Base-by-base conservation (phyloP, 2,888 invertebrate genomes). In the Netelia virgata region DNA sequence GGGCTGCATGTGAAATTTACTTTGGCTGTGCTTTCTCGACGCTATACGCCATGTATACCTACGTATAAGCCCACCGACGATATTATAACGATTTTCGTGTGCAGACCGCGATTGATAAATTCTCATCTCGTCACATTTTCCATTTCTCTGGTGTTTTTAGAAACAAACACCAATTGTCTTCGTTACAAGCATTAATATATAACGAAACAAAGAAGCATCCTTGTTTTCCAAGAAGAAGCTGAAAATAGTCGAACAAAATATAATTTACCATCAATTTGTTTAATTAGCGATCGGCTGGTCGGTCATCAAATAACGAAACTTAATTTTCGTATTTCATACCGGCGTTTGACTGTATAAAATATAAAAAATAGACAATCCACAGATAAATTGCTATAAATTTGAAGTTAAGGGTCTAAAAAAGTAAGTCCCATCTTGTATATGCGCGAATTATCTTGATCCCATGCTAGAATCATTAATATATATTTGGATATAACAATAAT, bases 71-170 rank as follows among this genome's bases (percentile, higher is more conserved):
- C 9, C 69, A 61, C 36, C n/a, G 14, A 23, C 57, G 55, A 66
- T 66, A 57, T 76, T 75, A 66, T 36, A 64, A 64, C 53, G 1
- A 47, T 76, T 43, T 47, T 16, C 28, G 61, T 78, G 55, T 20
- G 61, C 23, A 36, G 53, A 14, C 28, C 28, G 41, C 23, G 70
- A 63, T 78, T 55, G 63, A 61, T 53, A 63, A 78, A 70, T 41
- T 41, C 14, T 14, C 9, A 16, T 18, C 16, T 59, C 36, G 8
- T 53, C 55, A 28, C 16, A 53, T 53, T 69, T 69, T 28, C 23
- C 55, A 53, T 36, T 69, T 53, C n/a, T 6, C 6, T 50, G 14
- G 9, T 3, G 20, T 1, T 5, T 53, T n/a, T 69, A 20, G 14
- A 36, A 36, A 20, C 10, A 53, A 28, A 53, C 5, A 6, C 5